A percentile compares a stretch with the other conserved stretches of the same genome.
Conservation (phyloP, 2,797 vertebrate species). For the Passerculus sandwichensis region DNA sequence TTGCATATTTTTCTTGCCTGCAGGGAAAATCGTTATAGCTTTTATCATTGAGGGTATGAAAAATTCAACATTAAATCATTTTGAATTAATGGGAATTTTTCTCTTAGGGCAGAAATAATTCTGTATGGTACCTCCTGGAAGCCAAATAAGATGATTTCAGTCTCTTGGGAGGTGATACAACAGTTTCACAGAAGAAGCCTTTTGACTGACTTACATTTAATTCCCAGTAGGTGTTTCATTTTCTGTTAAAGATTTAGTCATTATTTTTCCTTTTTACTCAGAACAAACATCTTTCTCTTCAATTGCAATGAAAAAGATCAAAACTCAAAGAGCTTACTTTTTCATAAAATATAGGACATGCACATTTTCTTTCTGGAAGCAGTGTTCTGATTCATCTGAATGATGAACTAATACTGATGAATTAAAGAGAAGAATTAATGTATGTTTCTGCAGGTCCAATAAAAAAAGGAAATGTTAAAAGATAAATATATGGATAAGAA, state of each 20-base stretch:
- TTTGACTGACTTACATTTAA: conserved; percentile 26
- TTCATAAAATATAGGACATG: neutral
- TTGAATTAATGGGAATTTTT: conserved; percentile 39
- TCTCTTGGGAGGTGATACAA: conserved; percentile 17
- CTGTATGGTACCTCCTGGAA: neutral
- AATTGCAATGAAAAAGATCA: neutral
- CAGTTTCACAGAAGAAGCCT: conserved; percentile 15
- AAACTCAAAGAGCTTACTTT: neutral
- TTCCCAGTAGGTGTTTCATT: conserved; percentile 43
- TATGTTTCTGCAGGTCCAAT: neutral
- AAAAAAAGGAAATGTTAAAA: neutral
- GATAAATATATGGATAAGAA: conserved; percentile 1
- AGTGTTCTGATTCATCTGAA: neutral
- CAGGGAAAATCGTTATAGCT: conserved; percentile 1
- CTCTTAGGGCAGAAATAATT: conserved; percentile 40
- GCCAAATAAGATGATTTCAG: conserved; percentile 32
- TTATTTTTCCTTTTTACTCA: conserved; percentile 25
- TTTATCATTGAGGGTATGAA: neutral
- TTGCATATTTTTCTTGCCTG: neutral
- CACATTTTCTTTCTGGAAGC: neutral
- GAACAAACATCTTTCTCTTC: conserved; percentile 21
- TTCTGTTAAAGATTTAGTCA: conserved; percentile 23
- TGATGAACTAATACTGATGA: neutral
- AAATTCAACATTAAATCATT: conserved; percentile 32
- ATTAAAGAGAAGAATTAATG: neutral